These are phyloP conservation scores for Drosophila equinoxialis DNA, from an alignment of 1,140 invertebrate genomes.

Conservation along the genomic window DNA sequence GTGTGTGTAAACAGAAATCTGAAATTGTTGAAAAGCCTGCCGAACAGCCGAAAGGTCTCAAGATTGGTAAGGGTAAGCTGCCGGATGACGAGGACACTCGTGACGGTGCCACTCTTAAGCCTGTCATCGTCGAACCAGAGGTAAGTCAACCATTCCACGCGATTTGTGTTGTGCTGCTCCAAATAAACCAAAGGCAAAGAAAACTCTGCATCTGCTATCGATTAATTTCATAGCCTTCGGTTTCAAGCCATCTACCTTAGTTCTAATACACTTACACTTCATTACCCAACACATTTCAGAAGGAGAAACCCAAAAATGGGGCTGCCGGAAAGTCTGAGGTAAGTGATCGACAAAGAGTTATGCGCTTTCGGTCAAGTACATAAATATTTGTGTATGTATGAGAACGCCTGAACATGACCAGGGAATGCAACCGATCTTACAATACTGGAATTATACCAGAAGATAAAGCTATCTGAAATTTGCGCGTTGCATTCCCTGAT, in stretches of 20 bases:
- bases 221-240: not conserved
- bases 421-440: not conserved
- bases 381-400: not conserved
- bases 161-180: not conserved
- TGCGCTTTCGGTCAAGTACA: not conserved
- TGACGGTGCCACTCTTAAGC: conserved; percentile 65
- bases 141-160: conserved; percentile 38
- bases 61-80: conserved; percentile 77
- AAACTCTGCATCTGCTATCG: not conserved
- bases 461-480: not conserved
- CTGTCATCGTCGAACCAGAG: conserved; percentile 79
- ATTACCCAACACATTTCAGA: conserved; percentile 22
- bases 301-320: conserved; percentile 30
- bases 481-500: not conserved
- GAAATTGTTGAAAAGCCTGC: conserved; percentile 36
- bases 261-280: not conserved
- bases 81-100: conserved; percentile 59
- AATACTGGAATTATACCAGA: not conserved
- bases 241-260: not conserved
- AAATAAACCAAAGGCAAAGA: not conserved
- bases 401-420: not conserved
- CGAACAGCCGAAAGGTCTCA: conserved; percentile 60
- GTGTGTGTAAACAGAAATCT: conserved; percentile 44
- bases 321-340: conserved; percentile 33
- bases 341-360: conserved; percentile 15